phyloP scores from a whole-genome alignment of 2,888 invertebrate genomes.

The Torymus tubicola region DNA sequence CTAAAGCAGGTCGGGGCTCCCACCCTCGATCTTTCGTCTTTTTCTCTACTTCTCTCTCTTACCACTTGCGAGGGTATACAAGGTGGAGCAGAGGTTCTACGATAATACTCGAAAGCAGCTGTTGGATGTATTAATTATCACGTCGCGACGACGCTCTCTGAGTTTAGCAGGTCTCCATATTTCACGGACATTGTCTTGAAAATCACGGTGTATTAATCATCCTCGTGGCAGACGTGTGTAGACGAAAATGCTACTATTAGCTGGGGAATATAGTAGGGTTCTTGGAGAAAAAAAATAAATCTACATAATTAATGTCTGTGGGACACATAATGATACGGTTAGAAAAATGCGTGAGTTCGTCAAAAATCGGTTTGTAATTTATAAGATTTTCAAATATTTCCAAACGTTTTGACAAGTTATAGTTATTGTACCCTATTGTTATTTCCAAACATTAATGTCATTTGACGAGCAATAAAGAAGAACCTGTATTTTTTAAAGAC shows the following conservation, averaged over 20 bases:
- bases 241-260: not conserved
- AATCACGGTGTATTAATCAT: conserved; percentile 29
- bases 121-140: conserved; percentile 56
- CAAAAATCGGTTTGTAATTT: too few species aligned
- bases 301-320: too few species aligned
- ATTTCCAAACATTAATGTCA: not conserved
- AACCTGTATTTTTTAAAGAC: too few species aligned
- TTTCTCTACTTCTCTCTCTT: not conserved
- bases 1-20: conserved; percentile 69
- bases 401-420: too few species aligned
- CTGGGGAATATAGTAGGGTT: not conserved
- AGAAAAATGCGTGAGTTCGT: too few species aligned
- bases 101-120: conserved; percentile 29
- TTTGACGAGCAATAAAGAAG: not conserved
- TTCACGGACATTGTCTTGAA: conserved; percentile 26
- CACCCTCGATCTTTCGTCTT: not conserved
- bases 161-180: conserved; percentile 15
- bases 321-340: too few species aligned
- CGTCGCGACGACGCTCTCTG: not conserved
- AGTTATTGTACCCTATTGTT: too few species aligned
- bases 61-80: not conserved
- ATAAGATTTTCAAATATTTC: too few species aligned
- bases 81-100: not conserved
- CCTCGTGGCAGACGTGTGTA: not conserved
- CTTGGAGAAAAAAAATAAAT: not conserved